These are phyloP conservation scores for Solenodon paradoxus DNA, from an alignment of 2,113 vertebrate species.

Conservation along the genomic window DNA sequence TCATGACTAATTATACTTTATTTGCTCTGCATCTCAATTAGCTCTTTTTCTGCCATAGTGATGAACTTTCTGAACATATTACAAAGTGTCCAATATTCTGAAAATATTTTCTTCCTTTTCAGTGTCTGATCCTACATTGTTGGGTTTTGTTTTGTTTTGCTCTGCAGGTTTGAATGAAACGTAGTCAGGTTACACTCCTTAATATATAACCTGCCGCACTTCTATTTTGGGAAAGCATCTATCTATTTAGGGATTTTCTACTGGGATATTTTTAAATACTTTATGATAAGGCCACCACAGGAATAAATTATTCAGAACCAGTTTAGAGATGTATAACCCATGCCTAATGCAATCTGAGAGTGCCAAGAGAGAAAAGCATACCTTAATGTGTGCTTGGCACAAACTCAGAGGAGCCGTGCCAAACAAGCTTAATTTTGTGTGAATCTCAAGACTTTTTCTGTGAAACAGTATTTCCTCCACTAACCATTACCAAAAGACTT, in stretches of 20 bases:
- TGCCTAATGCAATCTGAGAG: conserved; percentile 5
- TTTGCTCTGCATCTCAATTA: conserved; percentile 26
- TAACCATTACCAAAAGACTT: background rate
- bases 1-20: background rate
- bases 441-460: background rate
- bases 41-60: background rate
- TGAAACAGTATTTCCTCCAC: background rate
- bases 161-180: background rate
- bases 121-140: background rate
- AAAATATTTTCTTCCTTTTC: background rate
- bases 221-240: conserved; percentile 27
- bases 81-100: background rate
- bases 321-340: conserved; percentile 27
- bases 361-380: background rate
- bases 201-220: conserved; percentile 16
- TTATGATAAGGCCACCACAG: background rate
- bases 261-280: background rate
- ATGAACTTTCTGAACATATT: background rate
- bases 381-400: background rate
- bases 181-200: background rate
- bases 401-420: background rate
- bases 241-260: background rate
- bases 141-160: background rate
- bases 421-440: conserved; percentile 43
- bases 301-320: conserved; percentile 28